phyloP scores from a whole-genome alignment of 2,113 vertebrate genomes.

The Lophius piscatorius region DNA sequence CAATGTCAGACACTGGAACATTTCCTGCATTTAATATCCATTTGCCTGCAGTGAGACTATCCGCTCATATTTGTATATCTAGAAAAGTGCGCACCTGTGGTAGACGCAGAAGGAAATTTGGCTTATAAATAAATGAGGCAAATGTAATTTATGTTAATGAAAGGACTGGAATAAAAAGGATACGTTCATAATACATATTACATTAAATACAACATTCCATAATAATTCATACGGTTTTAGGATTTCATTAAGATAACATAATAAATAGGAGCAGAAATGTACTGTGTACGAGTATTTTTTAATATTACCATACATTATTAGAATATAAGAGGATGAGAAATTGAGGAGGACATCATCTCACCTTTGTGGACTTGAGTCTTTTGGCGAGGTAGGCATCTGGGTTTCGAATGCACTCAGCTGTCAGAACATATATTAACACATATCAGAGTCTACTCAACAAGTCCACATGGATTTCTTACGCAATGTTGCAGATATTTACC shows the following conservation, averaged over 20 bases:
- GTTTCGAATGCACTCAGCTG: conserved; percentile 70
- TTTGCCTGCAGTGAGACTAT: neutral
- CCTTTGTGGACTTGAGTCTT: conserved; percentile 68
- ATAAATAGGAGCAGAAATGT: too few species aligned
- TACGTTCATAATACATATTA: neutral
- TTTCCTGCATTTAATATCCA: neutral
- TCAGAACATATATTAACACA: neutral
- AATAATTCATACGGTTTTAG: neutral
- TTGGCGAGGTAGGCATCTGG: conserved; percentile 66
- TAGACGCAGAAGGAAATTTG: neutral
- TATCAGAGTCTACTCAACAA: too few species aligned
- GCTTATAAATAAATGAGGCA: too few species aligned
- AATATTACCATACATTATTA: neutral
- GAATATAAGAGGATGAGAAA: neutral
- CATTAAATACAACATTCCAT: neutral
- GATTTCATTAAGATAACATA: too few species aligned
- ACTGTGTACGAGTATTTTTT: neutral
- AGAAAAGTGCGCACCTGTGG: neutral
- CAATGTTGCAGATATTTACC: conserved; percentile 45
- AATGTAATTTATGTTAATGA: too few species aligned
- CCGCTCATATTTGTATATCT: too few species aligned
- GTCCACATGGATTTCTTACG: too few species aligned
- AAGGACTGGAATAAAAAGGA: too few species aligned
- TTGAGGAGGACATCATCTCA: conserved; percentile 27
- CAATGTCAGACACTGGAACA: neutral